Conservation (phyloP, 2,888 invertebrate species). For the Malacosoma neustria region DNA sequence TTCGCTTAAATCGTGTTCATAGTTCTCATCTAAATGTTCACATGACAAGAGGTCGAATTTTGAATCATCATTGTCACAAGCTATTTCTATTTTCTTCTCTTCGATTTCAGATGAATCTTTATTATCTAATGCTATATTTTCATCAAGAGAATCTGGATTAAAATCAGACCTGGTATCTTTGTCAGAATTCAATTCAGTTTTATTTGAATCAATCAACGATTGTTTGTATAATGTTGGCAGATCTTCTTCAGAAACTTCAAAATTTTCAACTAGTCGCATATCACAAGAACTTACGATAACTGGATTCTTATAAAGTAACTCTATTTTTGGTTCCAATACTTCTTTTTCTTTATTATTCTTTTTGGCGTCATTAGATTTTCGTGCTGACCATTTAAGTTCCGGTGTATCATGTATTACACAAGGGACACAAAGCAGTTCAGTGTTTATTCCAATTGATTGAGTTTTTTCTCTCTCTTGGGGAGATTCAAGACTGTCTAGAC, state of each 20-base stretch:
- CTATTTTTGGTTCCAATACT: conserved; percentile 31
- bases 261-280: conserved; percentile 21
- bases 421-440: conserved; percentile 53
- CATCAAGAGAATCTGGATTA: not conserved
- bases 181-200: not conserved
- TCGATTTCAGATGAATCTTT: not conserved
- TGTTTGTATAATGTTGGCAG: conserved; percentile 17
- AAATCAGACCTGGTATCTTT: not conserved
- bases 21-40: conserved; percentile 42
- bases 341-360: conserved; percentile 12
- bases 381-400: conserved; percentile 25
- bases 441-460: conserved; percentile 51
- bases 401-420: conserved; percentile 49
- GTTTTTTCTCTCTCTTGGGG: conserved; percentile 21
- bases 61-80: not conserved
- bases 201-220: conserved; percentile 5
- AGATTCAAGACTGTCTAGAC: conserved; percentile 57
- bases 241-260: conserved; percentile 23
- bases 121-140: not conserved
- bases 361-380: conserved; percentile 22
- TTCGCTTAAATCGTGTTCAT: conserved; percentile 39
- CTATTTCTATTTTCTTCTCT: not conserved
- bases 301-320: conserved; percentile 55
- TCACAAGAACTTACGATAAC: conserved; percentile 38
- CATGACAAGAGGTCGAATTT: conserved; percentile 18